phyloP scores from a whole-genome alignment of 2,797 vertebrate genomes.

The Falco naumanni region DNA sequence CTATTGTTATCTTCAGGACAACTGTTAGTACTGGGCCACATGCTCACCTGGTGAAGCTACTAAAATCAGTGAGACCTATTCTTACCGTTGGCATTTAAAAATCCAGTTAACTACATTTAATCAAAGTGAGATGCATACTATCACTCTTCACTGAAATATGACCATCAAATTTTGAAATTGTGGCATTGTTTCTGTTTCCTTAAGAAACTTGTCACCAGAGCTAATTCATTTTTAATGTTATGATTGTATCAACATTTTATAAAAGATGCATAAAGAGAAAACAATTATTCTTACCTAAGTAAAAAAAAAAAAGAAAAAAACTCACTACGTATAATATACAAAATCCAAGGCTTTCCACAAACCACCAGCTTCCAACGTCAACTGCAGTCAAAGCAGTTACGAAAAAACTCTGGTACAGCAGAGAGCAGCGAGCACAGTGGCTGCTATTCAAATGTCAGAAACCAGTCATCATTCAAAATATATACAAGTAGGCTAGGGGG shows the following conservation, averaged over 20 bases:
- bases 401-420: not conserved
- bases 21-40: not conserved
- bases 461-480: not conserved
- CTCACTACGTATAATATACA: not conserved
- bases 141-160: not conserved
- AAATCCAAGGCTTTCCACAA: not conserved
- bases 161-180: not conserved
- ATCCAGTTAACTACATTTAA: not conserved
- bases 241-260: not conserved
- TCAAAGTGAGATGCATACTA: not conserved
- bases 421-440: not conserved
- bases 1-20: slow-evolving; percentile 8
- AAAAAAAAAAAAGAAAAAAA: not conserved
- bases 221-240: not conserved
- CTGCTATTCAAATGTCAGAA: not conserved
- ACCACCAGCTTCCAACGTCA: not conserved
- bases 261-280: not conserved
- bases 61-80: not conserved
- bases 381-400: not conserved
- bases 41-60: not conserved
- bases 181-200: not conserved
- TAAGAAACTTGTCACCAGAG: not conserved
- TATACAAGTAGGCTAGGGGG: not conserved
- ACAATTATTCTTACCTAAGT: not conserved
- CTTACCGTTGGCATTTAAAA: not conserved